phyloP scores from a whole-genome alignment of 2,797 vertebrate genomes.

The Paedocypris micromegethes region DNA sequence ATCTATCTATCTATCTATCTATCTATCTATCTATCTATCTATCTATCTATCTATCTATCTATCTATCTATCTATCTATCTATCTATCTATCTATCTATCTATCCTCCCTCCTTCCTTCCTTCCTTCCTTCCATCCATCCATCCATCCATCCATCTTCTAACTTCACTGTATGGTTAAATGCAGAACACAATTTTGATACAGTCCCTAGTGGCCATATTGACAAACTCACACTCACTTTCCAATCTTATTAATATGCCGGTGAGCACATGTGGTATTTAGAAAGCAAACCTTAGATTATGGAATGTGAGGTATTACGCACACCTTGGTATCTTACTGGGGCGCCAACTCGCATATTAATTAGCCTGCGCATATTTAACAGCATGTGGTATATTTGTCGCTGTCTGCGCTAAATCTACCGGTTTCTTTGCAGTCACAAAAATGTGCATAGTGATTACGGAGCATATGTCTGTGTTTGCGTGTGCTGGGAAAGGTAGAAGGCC shows the following conservation, averaged over 20 bases:
- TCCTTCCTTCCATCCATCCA: too few relatives aligned
- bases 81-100: too few relatives aligned
- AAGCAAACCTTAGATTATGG: conserved; percentile 21
- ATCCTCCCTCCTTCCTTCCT: too few relatives aligned
- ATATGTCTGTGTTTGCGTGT: conserved; percentile 25
- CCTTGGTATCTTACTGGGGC: conserved; percentile 7
- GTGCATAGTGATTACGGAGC: conserved; percentile 25
- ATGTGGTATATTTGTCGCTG: conserved; percentile 10
- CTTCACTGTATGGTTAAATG: too few relatives aligned
- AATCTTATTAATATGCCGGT: conserved; percentile 30
- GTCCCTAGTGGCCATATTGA: too few relatives aligned
- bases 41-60: too few relatives aligned
- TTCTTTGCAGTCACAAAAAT: conserved; percentile 31
- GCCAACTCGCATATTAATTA: conserved; percentile 28
- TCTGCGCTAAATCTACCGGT: conserved; percentile 26
- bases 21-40: too few relatives aligned
- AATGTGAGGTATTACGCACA: neutral
- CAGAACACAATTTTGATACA: too few relatives aligned
- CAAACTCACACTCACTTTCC: conserved; percentile 1
- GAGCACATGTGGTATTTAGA: conserved; percentile 18
- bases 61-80: too few relatives aligned
- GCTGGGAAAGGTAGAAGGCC: conserved; percentile 45
- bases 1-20: too few relatives aligned
- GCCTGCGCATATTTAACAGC: conserved; percentile 22
- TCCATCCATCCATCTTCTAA: too few relatives aligned